Evolutionary conservation across 2,888 invertebrate species (phyloP), one percentile per base, ranked within the genome.

Genomic region (Sinohyriopsis cumingii): DNA sequence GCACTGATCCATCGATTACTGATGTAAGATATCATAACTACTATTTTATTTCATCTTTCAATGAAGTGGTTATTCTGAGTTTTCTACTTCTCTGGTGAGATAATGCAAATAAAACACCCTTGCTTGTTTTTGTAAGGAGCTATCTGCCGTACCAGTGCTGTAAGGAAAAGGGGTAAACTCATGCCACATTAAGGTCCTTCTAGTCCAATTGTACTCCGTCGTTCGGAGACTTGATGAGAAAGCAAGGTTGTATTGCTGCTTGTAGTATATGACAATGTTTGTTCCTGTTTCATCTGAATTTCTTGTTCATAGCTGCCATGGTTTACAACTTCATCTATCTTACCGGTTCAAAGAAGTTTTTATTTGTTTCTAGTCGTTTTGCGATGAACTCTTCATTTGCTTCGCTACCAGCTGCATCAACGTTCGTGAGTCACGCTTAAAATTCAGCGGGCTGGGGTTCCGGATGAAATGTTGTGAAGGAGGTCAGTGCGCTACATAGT

Each of bases 271-370:
- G 3, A 53, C 28, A 3, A 54, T 69, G n/a, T 66, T 20, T 59
- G 57, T 20, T 28, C 18, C 5, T 55, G 4, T 66, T 28, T 69
- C 7, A 68, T 18, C 6, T 53, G 2, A 59, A 12, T 9, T 15
- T 57, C 45, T 65, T 65, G 19, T 53, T 53, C 56, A 18, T 65
- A 12, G 25, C 33, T 57, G 5, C 57, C 33, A 24, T 65, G 20
- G 55, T 66, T 59, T 69, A 61, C 22, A 69, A 53, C 12, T 53
- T 56, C 54, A 25, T 25, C 25, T 45, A 0, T n/a, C 22, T 33
- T 0, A 69, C 53, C 3, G 69, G 69, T 20, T 69, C 69, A 45
- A 69, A 65, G 20, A 56, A 65, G 4, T 65, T 1, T 1, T 57
- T 54, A 5, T 53, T 53, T 22, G 28, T n/a, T 53, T 65, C 59